These are phyloP conservation scores for Drosophila prosaltans DNA, from an alignment of 1,140 invertebrate genomes.

Conservation along the genomic window DNA sequence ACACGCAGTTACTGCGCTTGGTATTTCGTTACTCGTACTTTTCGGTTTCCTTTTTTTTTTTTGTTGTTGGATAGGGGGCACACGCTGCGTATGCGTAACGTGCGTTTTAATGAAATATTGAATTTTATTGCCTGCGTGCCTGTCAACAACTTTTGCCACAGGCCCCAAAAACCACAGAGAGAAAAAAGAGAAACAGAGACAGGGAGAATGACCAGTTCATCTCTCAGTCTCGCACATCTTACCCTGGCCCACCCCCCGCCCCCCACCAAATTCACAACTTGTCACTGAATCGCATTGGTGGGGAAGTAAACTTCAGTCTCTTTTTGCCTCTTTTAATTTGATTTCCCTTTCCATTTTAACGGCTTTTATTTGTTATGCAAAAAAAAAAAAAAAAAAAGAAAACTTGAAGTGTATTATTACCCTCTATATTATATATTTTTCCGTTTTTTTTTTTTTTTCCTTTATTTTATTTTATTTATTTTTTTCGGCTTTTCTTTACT, in stretches of 20 bases:
- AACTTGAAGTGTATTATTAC: conserved; percentile 78
- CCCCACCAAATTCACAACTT: conserved; percentile 58
- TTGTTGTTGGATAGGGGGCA: background rate
- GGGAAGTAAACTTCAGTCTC: conserved; percentile 18
- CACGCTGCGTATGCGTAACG: conserved; percentile 79
- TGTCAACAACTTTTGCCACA: conserved; percentile 60
- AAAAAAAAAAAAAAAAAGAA: conserved; percentile 8
- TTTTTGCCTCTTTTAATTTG: conserved; percentile 46
- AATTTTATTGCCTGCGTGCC: conserved; percentile 82
- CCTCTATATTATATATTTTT: conserved; percentile 33
- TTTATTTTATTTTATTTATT: conserved; percentile 11
- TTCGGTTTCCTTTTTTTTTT: conserved; percentile 43
- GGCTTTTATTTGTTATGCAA: conserved; percentile 79
- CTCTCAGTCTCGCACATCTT: background rate
- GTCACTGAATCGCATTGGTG: conserved; percentile 67
- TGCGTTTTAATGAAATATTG: conserved; percentile 83
- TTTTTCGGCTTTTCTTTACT: conserved; percentile 1
- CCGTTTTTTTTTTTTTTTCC: background rate
- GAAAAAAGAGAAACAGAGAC: no score
- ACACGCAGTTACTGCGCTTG: conserved; percentile 68
- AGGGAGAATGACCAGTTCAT: conserved; percentile 21
- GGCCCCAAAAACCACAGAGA: conserved; percentile 8
- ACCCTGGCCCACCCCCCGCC: conserved; percentile 29
- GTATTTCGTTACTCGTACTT: conserved; percentile 37
- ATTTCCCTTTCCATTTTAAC: conserved; percentile 65